phyloP scores from a whole-genome alignment of 2,797 vertebrate genomes.

The Graptemys geographica region DNA sequence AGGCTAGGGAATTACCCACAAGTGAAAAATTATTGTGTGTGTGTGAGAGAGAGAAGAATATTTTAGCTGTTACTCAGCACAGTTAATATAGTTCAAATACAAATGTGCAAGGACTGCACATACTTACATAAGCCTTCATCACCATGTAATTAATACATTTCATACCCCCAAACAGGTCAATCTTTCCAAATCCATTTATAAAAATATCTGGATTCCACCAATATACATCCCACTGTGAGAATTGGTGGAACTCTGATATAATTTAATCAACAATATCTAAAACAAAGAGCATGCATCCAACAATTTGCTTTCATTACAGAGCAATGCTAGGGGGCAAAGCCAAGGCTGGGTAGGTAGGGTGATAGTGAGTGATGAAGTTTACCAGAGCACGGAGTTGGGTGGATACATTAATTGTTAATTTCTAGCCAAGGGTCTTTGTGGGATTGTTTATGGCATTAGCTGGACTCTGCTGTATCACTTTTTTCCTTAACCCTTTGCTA shows the following conservation, averaged over 20 bases:
- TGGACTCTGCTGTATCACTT: accelerated
- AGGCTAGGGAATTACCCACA: neutral
- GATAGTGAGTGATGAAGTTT: neutral
- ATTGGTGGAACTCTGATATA: accelerated
- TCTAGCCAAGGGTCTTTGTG: accelerated
- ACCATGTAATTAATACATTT: neutral
- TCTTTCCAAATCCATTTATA: accelerated
- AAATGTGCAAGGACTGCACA: neutral
- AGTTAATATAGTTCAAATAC: accelerated
- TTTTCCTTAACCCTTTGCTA: neutral
- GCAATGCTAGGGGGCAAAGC: neutral
- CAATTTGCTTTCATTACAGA: neutral
- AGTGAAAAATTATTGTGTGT: neutral
- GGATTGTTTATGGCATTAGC: neutral
- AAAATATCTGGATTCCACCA: accelerated
- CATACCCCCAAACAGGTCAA: neutral
- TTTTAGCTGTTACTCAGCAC: neutral
- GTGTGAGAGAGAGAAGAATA: neutral
- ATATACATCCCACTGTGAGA: accelerated
- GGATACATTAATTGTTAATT: accelerated
- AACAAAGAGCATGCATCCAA: neutral
- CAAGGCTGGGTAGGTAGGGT: neutral
- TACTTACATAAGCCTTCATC: neutral
- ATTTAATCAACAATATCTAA: neutral
- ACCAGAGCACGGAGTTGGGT: accelerated